Evolutionary conservation across 2,888 invertebrate genomes (phyloP), one percentile per base, ranked within the genome.

Genomic region (Thyatira batis): DNA sequence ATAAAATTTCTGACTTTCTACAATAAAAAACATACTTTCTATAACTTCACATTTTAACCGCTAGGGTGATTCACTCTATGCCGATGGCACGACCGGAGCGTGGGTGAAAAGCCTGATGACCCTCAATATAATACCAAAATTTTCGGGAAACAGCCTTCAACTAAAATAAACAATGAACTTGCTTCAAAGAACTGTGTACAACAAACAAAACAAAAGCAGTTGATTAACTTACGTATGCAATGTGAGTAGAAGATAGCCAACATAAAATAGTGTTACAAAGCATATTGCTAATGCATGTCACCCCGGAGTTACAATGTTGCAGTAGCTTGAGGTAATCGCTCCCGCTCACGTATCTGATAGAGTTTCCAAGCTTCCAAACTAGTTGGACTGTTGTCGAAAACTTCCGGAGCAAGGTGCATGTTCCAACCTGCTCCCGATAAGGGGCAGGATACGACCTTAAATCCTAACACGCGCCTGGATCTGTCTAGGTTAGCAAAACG

Each of bases 341-440:
- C 70, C 71, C 68, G 80, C 85, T 85, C 89, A 89, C 88, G 87
- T 89, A 86, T 86, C 88, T 89, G 89, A 88, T 89, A 74, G 85
- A 91, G 90, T 91, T 91, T 84, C 80, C 77, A 79, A 88, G 86
- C 89, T 90, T 82, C 85, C 80, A 83, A 91, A 90, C 90, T 89
- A 89, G 89, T 89, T 90, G 85, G 81, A 72, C 81, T 82, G 83
- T 83, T 86, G 88, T 86, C 78, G 79, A 80, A 84, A 90, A 89
- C 81, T 90, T 90, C 74, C 74, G 76, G 78, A 78, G 84, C 87
- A 79, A 87, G 83, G 79, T 82, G 84, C 82, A 89, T 87, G 84
- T 83, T 79, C 81, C 73, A 71, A 84, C 82, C 83, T 81, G 84
- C 74, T 77, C 73, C 68, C 82, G 89, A 89, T 89, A 88, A 85